phyloP scores from a whole-genome alignment of 2,888 invertebrate genomes.

The Papilio demoleus region DNA sequence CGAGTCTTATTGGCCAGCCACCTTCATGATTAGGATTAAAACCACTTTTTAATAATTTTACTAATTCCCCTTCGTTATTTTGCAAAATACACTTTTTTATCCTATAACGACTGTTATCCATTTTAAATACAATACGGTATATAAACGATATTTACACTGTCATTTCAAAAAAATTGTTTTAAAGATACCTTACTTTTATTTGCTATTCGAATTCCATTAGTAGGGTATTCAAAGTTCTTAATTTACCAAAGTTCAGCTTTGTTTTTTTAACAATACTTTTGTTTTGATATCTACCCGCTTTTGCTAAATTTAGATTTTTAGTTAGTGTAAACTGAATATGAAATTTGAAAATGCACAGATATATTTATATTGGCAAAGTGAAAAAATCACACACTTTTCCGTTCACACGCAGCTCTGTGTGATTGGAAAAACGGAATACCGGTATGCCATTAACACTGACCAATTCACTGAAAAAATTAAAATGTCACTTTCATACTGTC shows the following conservation, averaged over 20 bases:
- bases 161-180: slow-evolving; percentile 1
- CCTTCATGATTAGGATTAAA: slow-evolving; percentile 72
- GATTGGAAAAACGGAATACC: too few relatives aligned
- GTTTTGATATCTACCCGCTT: too few relatives aligned
- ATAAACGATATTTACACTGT: not conserved
- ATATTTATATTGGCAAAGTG: too few relatives aligned
- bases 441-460: not conserved
- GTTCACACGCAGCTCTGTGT: too few relatives aligned
- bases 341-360: too few relatives aligned
- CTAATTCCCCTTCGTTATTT: slow-evolving; percentile 60
- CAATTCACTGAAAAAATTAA: not conserved
- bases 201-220: not conserved
- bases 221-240: not conserved
- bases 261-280: too few relatives aligned
- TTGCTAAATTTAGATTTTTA: too few relatives aligned
- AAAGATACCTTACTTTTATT: slow-evolving; percentile 28
- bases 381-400: too few relatives aligned
- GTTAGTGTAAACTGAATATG: too few relatives aligned
- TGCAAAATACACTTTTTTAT: slow-evolving; percentile 61
- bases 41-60: slow-evolving; percentile 61
- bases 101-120: slow-evolving; percentile 57
- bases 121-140: slow-evolving; percentile 43
- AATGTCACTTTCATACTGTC: not conserved
- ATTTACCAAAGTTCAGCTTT: not conserved
- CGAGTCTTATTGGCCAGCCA: slow-evolving; percentile 75